Base-by-base conservation (phyloP, 2,888 invertebrate species). In the Ceriagrion tenellum region DNA sequence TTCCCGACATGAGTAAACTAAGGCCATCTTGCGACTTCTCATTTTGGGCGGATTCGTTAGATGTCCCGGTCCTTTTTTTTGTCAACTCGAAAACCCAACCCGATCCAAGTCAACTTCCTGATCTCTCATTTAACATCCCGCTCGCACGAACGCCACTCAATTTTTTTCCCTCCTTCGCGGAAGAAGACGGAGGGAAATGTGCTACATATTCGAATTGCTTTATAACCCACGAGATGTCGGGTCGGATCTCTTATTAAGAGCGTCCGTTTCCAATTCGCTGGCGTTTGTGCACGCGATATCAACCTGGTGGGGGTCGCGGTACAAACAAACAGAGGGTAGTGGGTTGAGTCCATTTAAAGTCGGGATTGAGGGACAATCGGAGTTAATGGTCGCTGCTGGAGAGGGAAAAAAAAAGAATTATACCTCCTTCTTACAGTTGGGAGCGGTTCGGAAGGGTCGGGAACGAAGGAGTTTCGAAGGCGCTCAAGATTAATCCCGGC, bases 141-240 rank as follows among this genome's bases (percentile, higher is more conserved):
- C 26, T 1, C n/a, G 81, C 81, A 81, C 81, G 81, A 35, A 81
- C 35, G 30, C 35, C 13, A 26, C 18, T 35, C 35, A 81, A n/a
- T 30, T 30, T 81, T 74, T 35, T 30, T 81, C 18, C n/a, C 18
- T 35, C 18, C 35, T 81, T 69, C n/a, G 69, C n/a, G n/a, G 69
- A 47, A 47, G 47, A 47, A 47, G 81, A 81, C 30, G 81, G 18
- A 81, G 35, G 81, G 16, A 81, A 81, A 81, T 81, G 81, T 35
- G 81, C 30, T 81, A 0, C 59, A 35, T 91, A 35, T 47, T 47
- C 47, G 93, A 69, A 93, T 93, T 93, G 93, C 93, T 93, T 93
- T 93, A 93, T 93, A 74, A 74, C 93, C 69, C 74, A 40, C 56
- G 56, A 93, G 63, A 93, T 56, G 47, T 69, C 93, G 47, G 59